Evolutionary conservation across 1,140 invertebrate species (phyloP), one percentile per base, ranked within the genome.

Genomic region (Riptortus pedestris): DNA sequence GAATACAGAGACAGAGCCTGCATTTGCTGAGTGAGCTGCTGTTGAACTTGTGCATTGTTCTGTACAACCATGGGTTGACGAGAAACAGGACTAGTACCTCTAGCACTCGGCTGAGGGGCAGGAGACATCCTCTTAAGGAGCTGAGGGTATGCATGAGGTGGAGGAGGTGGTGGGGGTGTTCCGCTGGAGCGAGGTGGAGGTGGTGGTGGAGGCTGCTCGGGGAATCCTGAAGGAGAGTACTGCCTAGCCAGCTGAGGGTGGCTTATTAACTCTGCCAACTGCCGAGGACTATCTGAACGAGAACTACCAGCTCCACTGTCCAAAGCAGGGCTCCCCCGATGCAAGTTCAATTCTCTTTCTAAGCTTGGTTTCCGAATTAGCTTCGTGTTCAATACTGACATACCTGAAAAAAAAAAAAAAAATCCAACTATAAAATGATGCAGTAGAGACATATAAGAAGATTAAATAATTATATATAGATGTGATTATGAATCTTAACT

Each of bases 281-380:
- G 81, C 66, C 86, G 79, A 0, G 91, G 90, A 76, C 88, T 92
- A 71, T 94, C 91, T 0, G 91, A 93, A 26, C 91, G 79, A 11
- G 90, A 91, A 72, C 89, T 92, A 18, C 87, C 89, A 16, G 88
- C 88, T 7, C 88, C 88, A 48, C 88, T 91, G 68, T 93, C 91
- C 47, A 92, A 77, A 0, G 88, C 90, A 0, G 91, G 90, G 74
- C 89, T 91, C 9, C 86, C 85, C 60, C 89, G 79, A 60, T 87
- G 85, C 24, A 87, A 74, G 69, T 77, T 81, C 20, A 86, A 73
- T 71, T 91, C 88, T 45, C 87, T 78, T 74, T 95, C 91, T 64
- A 93, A 80, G 74, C 88, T 91, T 16, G 90, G 87, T 72, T 92
- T 92, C 58, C 90, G 81, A 67, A 86, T 91, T 7, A 93, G 77